These are phyloP conservation scores for Periophthalmodon schlosseri DNA, from an alignment of 2,113 vertebrate genomes.

Conservation along the genomic window DNA sequence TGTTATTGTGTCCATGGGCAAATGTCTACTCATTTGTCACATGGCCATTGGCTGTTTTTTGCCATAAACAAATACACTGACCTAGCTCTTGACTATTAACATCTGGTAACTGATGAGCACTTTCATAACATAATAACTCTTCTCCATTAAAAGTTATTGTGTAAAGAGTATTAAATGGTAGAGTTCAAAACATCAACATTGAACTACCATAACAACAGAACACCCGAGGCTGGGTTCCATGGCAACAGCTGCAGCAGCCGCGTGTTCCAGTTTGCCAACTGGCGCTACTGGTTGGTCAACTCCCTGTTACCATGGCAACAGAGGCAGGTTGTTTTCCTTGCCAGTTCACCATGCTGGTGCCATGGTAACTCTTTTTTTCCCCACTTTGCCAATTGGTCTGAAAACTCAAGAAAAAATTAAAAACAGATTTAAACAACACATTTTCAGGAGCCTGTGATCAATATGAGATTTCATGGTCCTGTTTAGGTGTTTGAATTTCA, in stretches of 20 bases:
- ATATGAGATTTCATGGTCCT: no score
- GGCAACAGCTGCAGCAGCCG: background rate
- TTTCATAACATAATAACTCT: background rate
- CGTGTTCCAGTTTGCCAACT: slow-evolving; percentile 10
- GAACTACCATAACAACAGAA: background rate
- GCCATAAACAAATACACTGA: no score
- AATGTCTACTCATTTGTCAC: no score
- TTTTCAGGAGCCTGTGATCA: no score
- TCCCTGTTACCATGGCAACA: slow-evolving; percentile 8
- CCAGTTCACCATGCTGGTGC: slow-evolving; percentile 5
- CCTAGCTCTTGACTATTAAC: no score
- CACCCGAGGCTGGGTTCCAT: background rate
- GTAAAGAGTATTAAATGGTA: background rate
- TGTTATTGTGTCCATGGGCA: no score
- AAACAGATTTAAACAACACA: no score
- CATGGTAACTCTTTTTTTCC: background rate
- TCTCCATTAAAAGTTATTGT: background rate
- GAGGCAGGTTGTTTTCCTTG: slow-evolving; percentile 6
- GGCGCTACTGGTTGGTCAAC: slow-evolving; percentile 10
- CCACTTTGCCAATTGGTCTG: background rate
- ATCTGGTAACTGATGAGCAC: no score
- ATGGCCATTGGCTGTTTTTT: no score
- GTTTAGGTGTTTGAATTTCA: no score
- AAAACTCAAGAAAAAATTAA: no score
- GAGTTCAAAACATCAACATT: background rate